Conservation (phyloP, 2,888 invertebrate species). For the Schizaphis graminum region DNA sequence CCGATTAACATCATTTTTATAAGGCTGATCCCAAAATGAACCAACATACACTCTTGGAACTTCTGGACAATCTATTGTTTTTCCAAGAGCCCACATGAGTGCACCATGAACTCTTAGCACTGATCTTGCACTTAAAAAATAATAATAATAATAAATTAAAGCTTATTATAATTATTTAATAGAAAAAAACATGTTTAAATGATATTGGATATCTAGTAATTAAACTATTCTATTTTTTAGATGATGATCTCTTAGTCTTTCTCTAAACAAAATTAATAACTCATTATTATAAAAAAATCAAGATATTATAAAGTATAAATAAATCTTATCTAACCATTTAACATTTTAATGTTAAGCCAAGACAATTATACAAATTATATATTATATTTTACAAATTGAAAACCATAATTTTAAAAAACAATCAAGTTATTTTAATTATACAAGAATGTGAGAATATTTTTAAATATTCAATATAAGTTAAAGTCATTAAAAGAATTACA, state of each 20-base stretch:
- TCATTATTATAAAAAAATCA: not conserved
- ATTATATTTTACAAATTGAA: not conserved
- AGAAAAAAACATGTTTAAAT: not conserved
- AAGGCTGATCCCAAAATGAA: constrained; percentile 99
- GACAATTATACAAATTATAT: not conserved
- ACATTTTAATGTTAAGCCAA: not conserved
- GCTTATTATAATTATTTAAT: not conserved
- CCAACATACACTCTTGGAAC: constrained; percentile 99
- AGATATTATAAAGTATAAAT: not conserved
- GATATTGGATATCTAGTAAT: not conserved
- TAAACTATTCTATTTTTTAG: not conserved
- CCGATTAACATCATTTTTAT: constrained; percentile 93
- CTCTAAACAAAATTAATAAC: not conserved
- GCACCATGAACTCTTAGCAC: constrained; percentile 99
- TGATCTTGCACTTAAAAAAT: constrained; percentile 78
- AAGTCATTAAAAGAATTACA: not conserved
- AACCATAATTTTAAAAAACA: not conserved
- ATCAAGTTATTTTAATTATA: no score
- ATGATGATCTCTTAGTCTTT: not conserved
- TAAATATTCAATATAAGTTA: not conserved
- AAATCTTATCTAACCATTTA: not conserved
- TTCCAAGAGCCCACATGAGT: constrained; percentile 99
- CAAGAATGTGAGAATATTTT: no score
- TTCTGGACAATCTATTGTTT: constrained; percentile 97
- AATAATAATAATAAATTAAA: not conserved